Base-by-base conservation (phyloP, 2,797 vertebrate genomes). In the Diglossa cyanea region DNA sequence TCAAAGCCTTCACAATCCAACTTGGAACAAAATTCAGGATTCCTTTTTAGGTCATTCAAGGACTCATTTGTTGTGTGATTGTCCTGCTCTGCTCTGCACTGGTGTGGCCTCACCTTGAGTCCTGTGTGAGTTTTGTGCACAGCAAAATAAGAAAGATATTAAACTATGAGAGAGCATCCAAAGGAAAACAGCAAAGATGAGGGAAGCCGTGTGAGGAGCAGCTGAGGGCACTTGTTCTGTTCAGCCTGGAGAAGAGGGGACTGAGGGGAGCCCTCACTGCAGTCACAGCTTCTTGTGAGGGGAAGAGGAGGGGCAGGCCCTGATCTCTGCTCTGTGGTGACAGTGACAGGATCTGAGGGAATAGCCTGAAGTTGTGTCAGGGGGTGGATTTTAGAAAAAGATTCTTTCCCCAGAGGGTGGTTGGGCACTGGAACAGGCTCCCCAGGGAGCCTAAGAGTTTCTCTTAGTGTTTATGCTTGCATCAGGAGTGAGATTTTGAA, bases 311-410 rank as follows among this genome's bases (percentile, higher is more conserved):
- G 6, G 16, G 2, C 82, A 40, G 47, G 1, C 40, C 0, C 19
- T 11, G 63, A 45, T 30, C 39, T 45, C 47, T 60, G 7, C 54
- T 9, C 39, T 20, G 7, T 8, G 47, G 10, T 16, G 26, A 6
- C 61, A 51, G 24, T 2, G 39, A 53, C 62, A 53, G 54, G 5
- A 53, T 0, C 8, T 0, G 0, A n/a, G 45, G 12, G 16, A 60
- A 47, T 8, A 17, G 10, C 16, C 30, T 33, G 30, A 4, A 30
- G 13, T 0, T 45, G 63, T 20, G 39, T 2, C 47, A 68, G 63
- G 30, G 17, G 39, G 0, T 76, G 33, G 39, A 14, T 25, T 2
- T 39, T 6, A 39, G 33, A 3, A 11, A n/a, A 68, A 68, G 4
- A 5, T 4, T 25, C 3, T 47, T 53, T 4, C 2, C 10, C 33